phyloP scores from a whole-genome alignment of 2,797 vertebrate species.

The Myripristis murdjan region DNA sequence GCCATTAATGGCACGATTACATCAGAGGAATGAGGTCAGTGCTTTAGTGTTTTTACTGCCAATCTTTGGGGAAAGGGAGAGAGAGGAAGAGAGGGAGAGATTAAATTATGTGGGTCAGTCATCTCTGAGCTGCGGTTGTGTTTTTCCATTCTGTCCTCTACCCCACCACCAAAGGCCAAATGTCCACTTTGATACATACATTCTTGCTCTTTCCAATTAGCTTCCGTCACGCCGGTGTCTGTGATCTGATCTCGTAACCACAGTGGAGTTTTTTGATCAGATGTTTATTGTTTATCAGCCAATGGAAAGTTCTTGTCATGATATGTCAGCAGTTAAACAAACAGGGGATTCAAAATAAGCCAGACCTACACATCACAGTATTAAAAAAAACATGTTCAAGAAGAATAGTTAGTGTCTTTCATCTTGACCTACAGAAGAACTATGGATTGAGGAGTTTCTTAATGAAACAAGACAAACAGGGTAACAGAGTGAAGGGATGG shows the following conservation, averaged over 20 bases:
- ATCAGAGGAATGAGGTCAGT: slow-evolving; percentile 72
- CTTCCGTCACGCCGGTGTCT: slow-evolving; percentile 24
- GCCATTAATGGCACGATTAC: slow-evolving; percentile 57
- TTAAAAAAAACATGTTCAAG: slow-evolving; percentile 31
- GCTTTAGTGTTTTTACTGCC: slow-evolving; percentile 70
- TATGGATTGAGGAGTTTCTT: not conserved
- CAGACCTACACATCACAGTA: slow-evolving; percentile 11
- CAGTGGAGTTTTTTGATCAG: slow-evolving; percentile 19
- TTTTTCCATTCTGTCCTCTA: slow-evolving; percentile 21
- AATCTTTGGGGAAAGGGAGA: slow-evolving; percentile 34
- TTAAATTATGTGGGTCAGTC: slow-evolving; percentile 68
- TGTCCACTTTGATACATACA: not conserved
- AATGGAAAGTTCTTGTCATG: slow-evolving; percentile 61
- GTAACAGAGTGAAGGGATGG: slow-evolving; percentile 1
- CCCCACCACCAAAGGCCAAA: slow-evolving; percentile 21
- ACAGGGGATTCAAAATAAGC: slow-evolving; percentile 17
- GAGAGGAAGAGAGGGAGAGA: slow-evolving; percentile 36
- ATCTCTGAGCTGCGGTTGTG: slow-evolving; percentile 35
- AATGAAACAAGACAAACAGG: slow-evolving; percentile 3
- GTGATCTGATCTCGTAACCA: slow-evolving; percentile 14
- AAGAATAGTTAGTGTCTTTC: slow-evolving; percentile 13
- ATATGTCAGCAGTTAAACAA: slow-evolving; percentile 47
- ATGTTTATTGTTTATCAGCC: slow-evolving; percentile 64
- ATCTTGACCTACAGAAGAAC: not conserved
- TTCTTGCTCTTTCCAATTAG: slow-evolving; percentile 14